Conservation (phyloP, 2,797 vertebrate genomes). For the Acanthurus lineatus region DNA sequence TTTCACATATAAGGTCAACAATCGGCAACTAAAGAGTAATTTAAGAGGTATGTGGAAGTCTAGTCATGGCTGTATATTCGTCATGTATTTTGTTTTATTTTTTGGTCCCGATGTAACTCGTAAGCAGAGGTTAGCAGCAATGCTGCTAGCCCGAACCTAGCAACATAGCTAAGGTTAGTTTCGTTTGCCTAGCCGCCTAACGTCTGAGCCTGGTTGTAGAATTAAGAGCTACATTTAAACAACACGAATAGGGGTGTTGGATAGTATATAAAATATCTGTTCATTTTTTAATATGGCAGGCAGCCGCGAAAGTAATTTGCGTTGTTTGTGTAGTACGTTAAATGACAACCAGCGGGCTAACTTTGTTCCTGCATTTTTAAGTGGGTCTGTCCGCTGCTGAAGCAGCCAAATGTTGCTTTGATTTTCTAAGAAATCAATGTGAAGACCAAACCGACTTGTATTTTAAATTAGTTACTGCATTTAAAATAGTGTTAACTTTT, state of each 20-base stretch:
- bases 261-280: too few species aligned
- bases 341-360: not conserved
- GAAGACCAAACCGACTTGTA: not conserved
- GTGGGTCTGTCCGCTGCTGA: too few species aligned
- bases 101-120: not conserved
- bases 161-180: conserved; percentile 25
- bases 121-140: conserved; percentile 4
- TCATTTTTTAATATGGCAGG: fast-evolving
- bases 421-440: not conserved
- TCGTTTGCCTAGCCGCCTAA: not conserved
- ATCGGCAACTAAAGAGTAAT: not conserved
- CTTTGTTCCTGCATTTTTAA: not conserved
- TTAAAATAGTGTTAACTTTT: too few species aligned
- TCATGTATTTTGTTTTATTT: not conserved
- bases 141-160: conserved; percentile 1
- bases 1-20: not conserved
- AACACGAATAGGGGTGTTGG: fast-evolving
- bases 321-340: not conserved
- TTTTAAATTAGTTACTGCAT: not conserved
- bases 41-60: conserved; percentile 55
- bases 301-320: not conserved
- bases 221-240: fast-evolving
- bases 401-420: not conserved
- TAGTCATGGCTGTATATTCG: fast-evolving
- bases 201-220: not conserved